A percentile compares a stretch with the other conserved stretches of the same genome.
Conservation (phyloP, 2,888 invertebrate genomes). For the Sialis fuliginosa region DNA sequence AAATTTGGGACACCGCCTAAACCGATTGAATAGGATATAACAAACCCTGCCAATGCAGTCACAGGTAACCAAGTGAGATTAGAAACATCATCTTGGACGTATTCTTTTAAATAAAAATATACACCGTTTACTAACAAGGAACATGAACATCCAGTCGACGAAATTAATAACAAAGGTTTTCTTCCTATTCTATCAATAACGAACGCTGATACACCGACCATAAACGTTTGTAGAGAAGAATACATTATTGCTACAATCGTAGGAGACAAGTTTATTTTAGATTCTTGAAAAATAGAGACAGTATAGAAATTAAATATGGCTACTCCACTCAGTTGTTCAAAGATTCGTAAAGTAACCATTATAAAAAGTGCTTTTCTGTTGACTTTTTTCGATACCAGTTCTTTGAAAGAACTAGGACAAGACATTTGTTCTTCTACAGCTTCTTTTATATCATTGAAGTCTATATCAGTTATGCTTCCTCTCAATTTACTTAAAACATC, state of each 20-base stretch:
- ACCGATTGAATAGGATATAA: conserved; percentile 30
- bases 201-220: conserved; percentile 34
- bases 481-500: too few relatives aligned
- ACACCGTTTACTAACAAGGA: conserved; percentile 22
- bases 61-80: conserved; percentile 29
- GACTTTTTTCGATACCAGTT: conserved; percentile 6
- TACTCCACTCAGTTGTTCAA: conserved; percentile 15
- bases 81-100: conserved; percentile 13
- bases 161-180: conserved; percentile 39
- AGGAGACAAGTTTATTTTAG: conserved; percentile 27
- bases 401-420: conserved; percentile 4
- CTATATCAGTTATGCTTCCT: not conserved
- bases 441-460: conserved; percentile 2
- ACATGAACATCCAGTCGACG: conserved; percentile 26
- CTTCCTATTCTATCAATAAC: conserved; percentile 46
- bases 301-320: conserved; percentile 44
- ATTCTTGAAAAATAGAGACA: conserved; percentile 38
- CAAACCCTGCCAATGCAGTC: conserved; percentile 27
- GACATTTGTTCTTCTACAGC: conserved; percentile 7
- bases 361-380: conserved; percentile 9
- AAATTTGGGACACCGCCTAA: conserved; percentile 31
- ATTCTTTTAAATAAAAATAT: conserved; percentile 3
- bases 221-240: conserved; percentile 36
- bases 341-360: conserved; percentile 5
- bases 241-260: conserved; percentile 38